Percentiles rank a stretch among this genome's conserved stretches.
Evolutionary conservation across 2,797 vertebrate genomes (phyloP).

Genomic region (Sebastes iracundus): DNA sequence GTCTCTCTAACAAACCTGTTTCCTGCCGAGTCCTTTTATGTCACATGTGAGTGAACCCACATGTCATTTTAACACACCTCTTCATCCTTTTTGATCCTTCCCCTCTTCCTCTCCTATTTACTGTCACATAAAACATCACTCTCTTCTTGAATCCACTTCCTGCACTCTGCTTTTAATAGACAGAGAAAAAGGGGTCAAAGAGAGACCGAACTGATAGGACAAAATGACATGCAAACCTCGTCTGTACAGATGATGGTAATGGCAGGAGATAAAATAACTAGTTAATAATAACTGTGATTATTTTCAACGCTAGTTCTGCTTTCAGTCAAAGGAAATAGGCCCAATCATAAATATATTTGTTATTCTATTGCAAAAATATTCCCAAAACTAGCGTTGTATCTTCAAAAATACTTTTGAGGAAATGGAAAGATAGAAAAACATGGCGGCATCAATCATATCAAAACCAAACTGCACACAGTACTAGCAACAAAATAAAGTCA

Average conservation of each 20-base stretch:
- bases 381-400: not conserved
- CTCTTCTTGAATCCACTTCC: not conserved
- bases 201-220: not conserved
- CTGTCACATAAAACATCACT: constrained; percentile 24
- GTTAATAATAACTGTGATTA: not conserved
- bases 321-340: not conserved
- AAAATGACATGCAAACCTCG: not conserved
- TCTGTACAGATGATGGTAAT: not conserved
- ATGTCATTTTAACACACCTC: constrained; percentile 1
- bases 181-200: not conserved
- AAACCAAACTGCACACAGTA: not conserved
- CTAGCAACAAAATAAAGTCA: rapidly evolving
- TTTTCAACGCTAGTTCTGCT: not conserved
- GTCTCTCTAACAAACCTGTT: not conserved
- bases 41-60: constrained; percentile 20
- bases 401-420: not conserved
- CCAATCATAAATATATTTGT: not conserved
- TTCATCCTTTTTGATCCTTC: constrained; percentile 25
- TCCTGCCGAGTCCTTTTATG: constrained; percentile 6
- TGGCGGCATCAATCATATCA: not conserved
- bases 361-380: not conserved
- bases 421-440: not conserved
- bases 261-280: not conserved
- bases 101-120: constrained; percentile 22
- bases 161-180: not conserved